phyloP scores from a whole-genome alignment of 2,797 vertebrate genomes.

The Phaenicophaeus curvirostris region DNA sequence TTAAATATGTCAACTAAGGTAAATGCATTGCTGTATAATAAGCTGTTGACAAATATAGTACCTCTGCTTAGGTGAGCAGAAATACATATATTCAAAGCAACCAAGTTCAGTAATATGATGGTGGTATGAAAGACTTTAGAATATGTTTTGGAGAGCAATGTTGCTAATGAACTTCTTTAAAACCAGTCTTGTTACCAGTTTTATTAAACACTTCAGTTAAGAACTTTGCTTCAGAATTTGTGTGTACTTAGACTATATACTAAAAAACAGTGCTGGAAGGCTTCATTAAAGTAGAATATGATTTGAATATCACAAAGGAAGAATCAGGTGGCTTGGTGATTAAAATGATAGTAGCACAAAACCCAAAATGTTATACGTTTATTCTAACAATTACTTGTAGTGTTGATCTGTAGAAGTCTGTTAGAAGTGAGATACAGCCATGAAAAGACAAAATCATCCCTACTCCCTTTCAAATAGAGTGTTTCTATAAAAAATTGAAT shows the following conservation, averaged over 20 bases:
- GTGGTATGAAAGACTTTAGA: neutral
- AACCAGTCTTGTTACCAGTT: neutral
- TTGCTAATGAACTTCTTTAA: neutral
- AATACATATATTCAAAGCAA: neutral
- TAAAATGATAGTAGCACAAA: neutral
- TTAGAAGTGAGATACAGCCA: neutral
- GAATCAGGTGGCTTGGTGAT: neutral
- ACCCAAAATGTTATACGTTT: neutral
- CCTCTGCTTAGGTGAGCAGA: neutral
- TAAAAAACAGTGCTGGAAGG: neutral
- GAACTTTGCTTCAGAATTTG: neutral
- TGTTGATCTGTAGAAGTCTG: neutral
- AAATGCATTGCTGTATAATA: neutral
- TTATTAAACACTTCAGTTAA: neutral
- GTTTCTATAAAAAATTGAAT: neutral
- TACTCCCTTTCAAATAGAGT: neutral
- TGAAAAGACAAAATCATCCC: neutral
- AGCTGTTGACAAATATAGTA: neutral
- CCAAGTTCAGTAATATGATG: neutral
- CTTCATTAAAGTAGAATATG: neutral
- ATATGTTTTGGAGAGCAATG: neutral
- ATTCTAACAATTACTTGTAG: neutral
- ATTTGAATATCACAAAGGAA: neutral
- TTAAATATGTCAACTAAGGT: neutral
- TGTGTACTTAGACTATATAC: neutral